Base-by-base conservation (phyloP, 2,888 invertebrate species). In the Leucophora obtusa region DNA sequence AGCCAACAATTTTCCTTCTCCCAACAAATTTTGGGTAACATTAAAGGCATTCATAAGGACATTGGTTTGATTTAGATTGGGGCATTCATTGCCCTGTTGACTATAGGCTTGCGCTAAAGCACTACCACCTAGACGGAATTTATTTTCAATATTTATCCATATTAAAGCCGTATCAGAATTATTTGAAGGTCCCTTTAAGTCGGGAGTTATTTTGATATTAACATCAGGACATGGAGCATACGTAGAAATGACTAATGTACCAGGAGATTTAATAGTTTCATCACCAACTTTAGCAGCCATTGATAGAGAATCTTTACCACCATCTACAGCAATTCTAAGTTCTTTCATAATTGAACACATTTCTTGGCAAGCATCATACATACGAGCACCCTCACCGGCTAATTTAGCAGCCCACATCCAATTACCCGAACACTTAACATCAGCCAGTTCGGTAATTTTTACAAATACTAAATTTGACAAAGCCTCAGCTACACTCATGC, bases 391-490 rank as follows among this genome's bases (percentile, higher is more conserved):
- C 89, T 98, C 98, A 0, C 96, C 96, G 0, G 96, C 95, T 17
- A 97, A 91, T 91, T 99, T 99, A 11, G 98, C 99, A 0, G 98
- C 95, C 99, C 99, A 99, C 99, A 99, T 99, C 99, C 99, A 99
- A 91, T 99, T 99, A n/a, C 97, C 99, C 51, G 97, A 98, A 89
- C 98, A 98, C 91, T 99, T 99, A 1, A 99, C 95, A 90, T 99
- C 99, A 90, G 95, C 92, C 21, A 94, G 85, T 71, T 92, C 92
- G 0, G 92, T 91, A 62, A 95, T 93, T 33, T 92, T 93, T 1
- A 93, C 94, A 87, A 95, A 95, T 0, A 94, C 97, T 83, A 99
- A 92, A 90, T 99, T 99, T 60, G 96, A 96, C 18, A 99, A 89
- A 0, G 98, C 95, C 91, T 99, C 99, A 0, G 96, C 97, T 0